Base-by-base conservation (phyloP, 2,797 vertebrate genomes). In the Uromys caudimaculatus region DNA sequence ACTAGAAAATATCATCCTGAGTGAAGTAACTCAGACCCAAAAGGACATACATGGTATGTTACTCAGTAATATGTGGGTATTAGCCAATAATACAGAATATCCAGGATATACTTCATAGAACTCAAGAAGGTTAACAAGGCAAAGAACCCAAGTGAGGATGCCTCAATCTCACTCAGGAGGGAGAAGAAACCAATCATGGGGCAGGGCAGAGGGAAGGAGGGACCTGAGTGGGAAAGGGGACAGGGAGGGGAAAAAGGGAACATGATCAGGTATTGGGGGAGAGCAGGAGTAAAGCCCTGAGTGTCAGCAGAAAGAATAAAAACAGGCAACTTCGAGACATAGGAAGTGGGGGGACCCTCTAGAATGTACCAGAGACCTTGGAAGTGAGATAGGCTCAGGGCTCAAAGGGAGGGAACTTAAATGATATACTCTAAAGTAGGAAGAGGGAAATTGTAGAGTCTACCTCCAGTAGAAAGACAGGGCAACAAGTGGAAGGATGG, bases 201-300 rank as follows among this genome's bases (percentile, higher is more conserved):
- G 44, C 44, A 44, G 64, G 62, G 9, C 32, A 67, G 32, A 67
- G 32, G 5, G 32, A 35, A 32, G 29, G 64, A 35, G 32, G 32
- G 1, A 67, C 4, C 6, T 67, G 32, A 0, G 64, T 67, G 13
- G 32, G 14, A 16, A 13, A 35, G 32, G 5, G 6, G 14, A 0
- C 24, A 67, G 13, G 13, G 32, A 67, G 2, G 32, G 6, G 13
- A 6, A 67, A 67, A 0, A 5, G 14, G 32, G 32, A 67, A 67
- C 32, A 67, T 35, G 64, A 67, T 67, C 32, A 67, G 13, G 64
- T 67, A 35, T 35, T 69, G 14, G 35, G 62, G 62, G 29, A 3
- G 9, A 6, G 16, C 64, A 69, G 32, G 16, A n/a, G 35, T n/a
- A 17, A 69, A 69, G 32, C 16, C 16, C 14, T 69, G 32, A 69